Conservation (phyloP, 2,113 vertebrate genomes). For the Tychaedon coryphoeus region DNA sequence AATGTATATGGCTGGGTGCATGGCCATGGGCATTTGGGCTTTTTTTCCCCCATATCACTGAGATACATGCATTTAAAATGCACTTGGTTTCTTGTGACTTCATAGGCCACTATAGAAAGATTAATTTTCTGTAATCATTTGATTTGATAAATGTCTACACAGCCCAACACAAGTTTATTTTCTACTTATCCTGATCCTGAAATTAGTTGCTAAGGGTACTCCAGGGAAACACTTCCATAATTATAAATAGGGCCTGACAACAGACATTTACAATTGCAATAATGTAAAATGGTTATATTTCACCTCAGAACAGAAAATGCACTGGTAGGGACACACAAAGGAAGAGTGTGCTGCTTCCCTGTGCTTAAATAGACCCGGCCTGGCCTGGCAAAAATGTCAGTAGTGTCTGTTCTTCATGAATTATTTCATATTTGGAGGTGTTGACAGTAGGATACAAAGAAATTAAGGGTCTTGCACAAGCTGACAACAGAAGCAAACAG, state of each 20-base stretch:
- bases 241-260: conserved; percentile 42
- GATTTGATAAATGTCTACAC: conserved; percentile 33
- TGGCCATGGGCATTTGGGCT: not conserved
- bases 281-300: conserved; percentile 6
- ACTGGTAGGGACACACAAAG: not conserved
- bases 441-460: not conserved
- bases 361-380: not conserved
- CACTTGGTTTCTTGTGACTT: not conserved
- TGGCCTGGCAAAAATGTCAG: not conserved
- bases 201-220: conserved; percentile 46
- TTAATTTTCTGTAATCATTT: conserved; percentile 53
- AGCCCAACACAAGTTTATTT: conserved; percentile 39
- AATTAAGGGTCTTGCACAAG: not conserved
- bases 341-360: not conserved
- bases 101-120: not conserved
- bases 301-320: not conserved
- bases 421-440: not conserved
- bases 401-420: not conserved
- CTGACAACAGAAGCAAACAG: not conserved
- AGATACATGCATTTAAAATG: conserved; percentile 5
- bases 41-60: not conserved
- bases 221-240: conserved; percentile 12
- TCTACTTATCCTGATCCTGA: conserved; percentile 23
- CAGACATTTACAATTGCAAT: conserved; percentile 8
- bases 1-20: not conserved